Conservation (phyloP, 2,888 invertebrate genomes). For the Caenorhabditis drosophilae region DNA sequence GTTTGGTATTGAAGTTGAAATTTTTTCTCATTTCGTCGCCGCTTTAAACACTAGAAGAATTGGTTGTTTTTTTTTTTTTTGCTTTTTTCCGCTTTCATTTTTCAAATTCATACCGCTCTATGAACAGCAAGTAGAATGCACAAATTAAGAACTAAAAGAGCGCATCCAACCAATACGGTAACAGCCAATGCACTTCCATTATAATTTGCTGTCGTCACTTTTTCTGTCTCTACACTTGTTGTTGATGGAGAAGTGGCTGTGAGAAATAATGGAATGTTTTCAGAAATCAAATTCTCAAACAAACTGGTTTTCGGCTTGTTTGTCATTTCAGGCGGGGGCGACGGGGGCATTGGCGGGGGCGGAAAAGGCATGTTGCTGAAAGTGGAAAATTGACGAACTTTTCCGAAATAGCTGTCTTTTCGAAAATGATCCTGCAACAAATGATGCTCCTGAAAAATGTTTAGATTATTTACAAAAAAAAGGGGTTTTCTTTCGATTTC, state of each 20-base stretch:
- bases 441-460: no score
- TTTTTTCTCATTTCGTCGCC: slow-evolving; percentile 56
- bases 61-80: not conserved
- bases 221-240: slow-evolving; percentile 19
- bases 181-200: slow-evolving; percentile 49
- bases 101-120: slow-evolving; percentile 48
- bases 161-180: slow-evolving; percentile 61
- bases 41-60: slow-evolving; percentile 53
- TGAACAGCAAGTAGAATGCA: slow-evolving; percentile 61
- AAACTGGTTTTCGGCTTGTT: slow-evolving; percentile 47
- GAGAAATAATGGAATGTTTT: slow-evolving; percentile 3
- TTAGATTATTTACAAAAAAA: no score
- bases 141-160: slow-evolving; percentile 64
- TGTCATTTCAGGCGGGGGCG: slow-evolving; percentile 52
- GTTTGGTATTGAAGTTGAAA: slow-evolving; percentile 63
- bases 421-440: slow-evolving; percentile 63
- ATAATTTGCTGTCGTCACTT: slow-evolving; percentile 27
- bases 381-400: slow-evolving; percentile 60
- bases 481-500: no score
- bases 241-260: slow-evolving; percentile 38
- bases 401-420: slow-evolving; percentile 63
- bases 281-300: not conserved
- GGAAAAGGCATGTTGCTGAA: slow-evolving; percentile 63
- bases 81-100: not conserved
- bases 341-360: slow-evolving; percentile 67